These are phyloP conservation scores for Sebastes taczanowskii DNA, from an alignment of 2,797 vertebrate species.

Conservation along the genomic window DNA sequence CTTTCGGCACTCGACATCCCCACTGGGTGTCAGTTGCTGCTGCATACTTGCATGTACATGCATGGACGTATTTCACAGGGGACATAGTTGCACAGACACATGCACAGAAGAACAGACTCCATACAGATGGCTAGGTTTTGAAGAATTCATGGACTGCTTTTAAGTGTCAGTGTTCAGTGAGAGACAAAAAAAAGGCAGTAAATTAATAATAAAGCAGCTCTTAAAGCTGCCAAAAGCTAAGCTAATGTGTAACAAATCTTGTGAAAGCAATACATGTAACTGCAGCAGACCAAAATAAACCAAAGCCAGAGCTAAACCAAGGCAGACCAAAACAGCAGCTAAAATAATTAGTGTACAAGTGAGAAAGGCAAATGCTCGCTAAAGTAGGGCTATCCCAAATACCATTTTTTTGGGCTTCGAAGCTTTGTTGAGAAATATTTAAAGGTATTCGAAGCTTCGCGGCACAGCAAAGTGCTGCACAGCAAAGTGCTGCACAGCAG, in stretches of 20 bases:
- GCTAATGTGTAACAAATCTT: slow-evolving; percentile 7
- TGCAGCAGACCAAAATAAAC: not conserved
- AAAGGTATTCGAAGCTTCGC: too few species aligned
- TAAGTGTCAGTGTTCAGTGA: not conserved
- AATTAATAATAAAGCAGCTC: slow-evolving; percentile 31
- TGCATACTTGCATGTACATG: not conserved
- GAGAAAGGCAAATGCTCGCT: not conserved
- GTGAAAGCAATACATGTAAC: not conserved
- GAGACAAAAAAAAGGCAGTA: slow-evolving; percentile 5
- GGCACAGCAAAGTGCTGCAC: too few species aligned
- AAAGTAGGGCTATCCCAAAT: not conserved
- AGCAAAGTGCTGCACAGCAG: not conserved
- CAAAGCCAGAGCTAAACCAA: not conserved
- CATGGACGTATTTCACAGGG: not conserved
- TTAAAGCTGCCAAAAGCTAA: slow-evolving; percentile 13
- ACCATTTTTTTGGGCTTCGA: too few species aligned
- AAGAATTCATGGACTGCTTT: slow-evolving; percentile 34
- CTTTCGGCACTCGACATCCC: not conserved
- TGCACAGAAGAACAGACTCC: not conserved
- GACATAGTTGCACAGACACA: slow-evolving; percentile 1
- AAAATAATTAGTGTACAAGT: not conserved
- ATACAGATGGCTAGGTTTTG: not conserved
- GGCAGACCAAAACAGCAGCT: not conserved
- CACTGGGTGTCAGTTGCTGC: not conserved
- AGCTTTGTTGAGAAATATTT: not conserved